Base-by-base conservation (phyloP, 2,797 vertebrate genomes). In the Parauchenoglanis punctatus region DNA sequence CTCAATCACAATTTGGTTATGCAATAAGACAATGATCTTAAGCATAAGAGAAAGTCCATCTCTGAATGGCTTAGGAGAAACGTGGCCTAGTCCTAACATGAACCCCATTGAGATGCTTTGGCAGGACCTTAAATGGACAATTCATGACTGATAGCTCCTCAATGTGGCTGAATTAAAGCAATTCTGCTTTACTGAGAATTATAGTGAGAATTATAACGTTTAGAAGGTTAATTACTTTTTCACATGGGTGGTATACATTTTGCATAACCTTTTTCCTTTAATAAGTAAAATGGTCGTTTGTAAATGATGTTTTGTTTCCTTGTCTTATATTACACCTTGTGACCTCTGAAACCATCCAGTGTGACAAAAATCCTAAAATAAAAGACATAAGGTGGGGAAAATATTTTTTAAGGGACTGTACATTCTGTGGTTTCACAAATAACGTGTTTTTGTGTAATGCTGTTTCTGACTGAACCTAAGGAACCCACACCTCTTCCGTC, bases 401-500 rank as follows among this genome's bases (percentile, higher is more conserved):
- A 49, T 49, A 4, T 52, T 76, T 49, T 52, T 17, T 12, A 76
- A 20, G n/a, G 75, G 17, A 35, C 3, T 56, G 73, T 52, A 15
- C 54, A 59, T 59, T 54, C 31, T 59, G 17, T 23, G 56, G 23
- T 61, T 17, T 81, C 6, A 56, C 44, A 83, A 23, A 10, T 31
- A 49, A 35, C 17, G 49, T 82, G 65, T 56, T 81, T 83, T 46
- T 72, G 78, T 78, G 81, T 31, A 31, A 31, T 31, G 67, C 52
- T 78, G 20, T 63, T 81, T 88, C 65, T 70, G 52, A 68, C 35
- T 4, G 0, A 58, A 54, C 52, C 15, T 59, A 76, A 86, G 4
- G 54, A 18, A 58, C 25, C 67, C 84, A 85, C 70, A 68, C 73
- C 65, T 70, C 44, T 59, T 78, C 63, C 63, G 40, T 63, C 13